These are phyloP conservation scores for Trisateles emortualis DNA, from an alignment of 2,888 invertebrate species.

Conservation along the genomic window DNA sequence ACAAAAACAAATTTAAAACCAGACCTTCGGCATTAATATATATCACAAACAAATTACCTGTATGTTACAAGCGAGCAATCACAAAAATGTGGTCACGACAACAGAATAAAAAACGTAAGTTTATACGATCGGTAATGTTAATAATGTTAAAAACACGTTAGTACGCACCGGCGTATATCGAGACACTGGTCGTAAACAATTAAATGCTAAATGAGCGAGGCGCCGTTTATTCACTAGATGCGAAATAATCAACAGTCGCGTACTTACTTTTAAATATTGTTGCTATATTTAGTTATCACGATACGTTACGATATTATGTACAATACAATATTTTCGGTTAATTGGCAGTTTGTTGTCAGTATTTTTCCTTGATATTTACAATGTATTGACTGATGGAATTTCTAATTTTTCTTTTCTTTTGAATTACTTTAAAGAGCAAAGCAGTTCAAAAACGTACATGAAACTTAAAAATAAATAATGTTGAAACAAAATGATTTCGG, in stretches of 20 bases:
- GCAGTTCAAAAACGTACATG: too few relatives aligned
- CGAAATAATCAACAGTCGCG: conserved; percentile 20
- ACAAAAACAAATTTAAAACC: neutral
- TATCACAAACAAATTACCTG: conserved; percentile 31
- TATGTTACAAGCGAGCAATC: conserved; percentile 7
- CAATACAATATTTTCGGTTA: too few relatives aligned
- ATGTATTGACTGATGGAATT: too few relatives aligned
- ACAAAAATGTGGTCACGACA: conserved; percentile 32
- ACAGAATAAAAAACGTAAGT: neutral
- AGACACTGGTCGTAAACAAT: conserved; percentile 43
- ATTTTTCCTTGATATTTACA: too few relatives aligned
- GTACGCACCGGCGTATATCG: conserved; percentile 23
- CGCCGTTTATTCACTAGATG: conserved; percentile 34
- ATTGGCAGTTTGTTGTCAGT: too few relatives aligned
- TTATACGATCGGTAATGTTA: conserved; percentile 28
- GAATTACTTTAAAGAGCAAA: too few relatives aligned
- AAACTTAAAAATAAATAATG: too few relatives aligned
- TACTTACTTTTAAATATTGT: neutral
- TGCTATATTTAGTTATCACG: neutral
- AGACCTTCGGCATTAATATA: conserved; percentile 6
- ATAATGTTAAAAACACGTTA: conserved; percentile 46
- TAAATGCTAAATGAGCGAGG: conserved; percentile 38
- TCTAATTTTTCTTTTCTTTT: too few relatives aligned
- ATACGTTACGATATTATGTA: too few relatives aligned
- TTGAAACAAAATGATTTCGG: too few relatives aligned